Base-by-base conservation (phyloP, 2,888 invertebrate genomes). In the Oscheius onirici region DNA sequence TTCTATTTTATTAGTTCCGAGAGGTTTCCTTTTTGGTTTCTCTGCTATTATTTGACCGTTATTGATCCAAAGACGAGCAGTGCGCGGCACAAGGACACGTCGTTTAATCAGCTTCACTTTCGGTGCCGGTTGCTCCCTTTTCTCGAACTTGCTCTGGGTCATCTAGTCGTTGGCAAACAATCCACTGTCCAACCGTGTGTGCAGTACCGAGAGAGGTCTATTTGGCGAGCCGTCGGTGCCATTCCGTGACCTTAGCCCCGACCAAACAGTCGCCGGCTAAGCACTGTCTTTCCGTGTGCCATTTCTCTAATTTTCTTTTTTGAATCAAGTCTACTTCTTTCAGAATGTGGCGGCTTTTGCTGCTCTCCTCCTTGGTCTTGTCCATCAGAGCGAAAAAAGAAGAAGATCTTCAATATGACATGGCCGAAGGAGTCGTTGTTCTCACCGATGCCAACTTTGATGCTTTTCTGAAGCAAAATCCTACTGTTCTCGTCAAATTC, bases 401-500 rank as follows among this genome's bases (percentile, higher is more conserved):
- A 5, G 79, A 81, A 3, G 81, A 80, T 46, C 72, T 81, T n/a
- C 71, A 77, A 22, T 80, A 75, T 60, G 80, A 80, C 58, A 58
- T 76, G 73, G 80, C 80, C 46, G 81, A 80, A 54, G 81, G 81
- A 52, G 77, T 82, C 58, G 78, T 80, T 15, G 74, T 86, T 6
- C 78, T 87, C 10, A 86, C 84, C 6, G 87, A 88, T 67, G 74
- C 75, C 51, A 87, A 87, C 65, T 87, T 87, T 61, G 87, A 87
- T 71, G 79, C 72, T 11, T 87, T 86, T 72, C 66, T 87, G 46
- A 76, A 82, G 60, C 70, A 83, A 63, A 82, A 89, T 52, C 89
- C 90, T 44, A 87, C 88, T 15, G 85, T 90, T 15, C 86, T 91
- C 41, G 89, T 91, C 17, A 90, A 91, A 82, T 91, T 91, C 82